phyloP scores from a whole-genome alignment of 2,113 vertebrate species.

The Apeltes quadracus region DNA sequence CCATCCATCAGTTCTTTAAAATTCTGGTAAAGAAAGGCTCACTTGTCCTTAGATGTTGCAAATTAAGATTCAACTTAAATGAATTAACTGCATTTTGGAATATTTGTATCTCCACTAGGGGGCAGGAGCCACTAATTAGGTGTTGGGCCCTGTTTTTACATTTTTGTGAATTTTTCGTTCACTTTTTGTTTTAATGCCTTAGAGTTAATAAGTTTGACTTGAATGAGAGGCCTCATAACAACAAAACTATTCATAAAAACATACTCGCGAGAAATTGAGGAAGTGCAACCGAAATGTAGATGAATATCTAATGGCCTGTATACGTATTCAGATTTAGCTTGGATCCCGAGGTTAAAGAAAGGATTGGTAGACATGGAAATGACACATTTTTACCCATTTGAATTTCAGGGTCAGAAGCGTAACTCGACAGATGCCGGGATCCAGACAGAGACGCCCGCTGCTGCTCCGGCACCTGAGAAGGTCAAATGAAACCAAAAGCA shows the following conservation, averaged over 20 bases:
- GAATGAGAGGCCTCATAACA: background rate
- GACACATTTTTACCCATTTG: background rate
- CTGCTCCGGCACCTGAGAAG: slow-evolving; percentile 84
- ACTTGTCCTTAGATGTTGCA: background rate
- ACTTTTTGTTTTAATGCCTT: slow-evolving; percentile 1
- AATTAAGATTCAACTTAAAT: background rate
- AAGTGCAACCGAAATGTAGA: background rate
- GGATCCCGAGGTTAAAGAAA: background rate
- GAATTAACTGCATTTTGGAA: background rate
- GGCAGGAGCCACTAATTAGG: slow-evolving; percentile 56
- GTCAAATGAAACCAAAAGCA: slow-evolving; percentile 84
- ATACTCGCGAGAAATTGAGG: background rate
- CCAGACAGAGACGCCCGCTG: slow-evolving; percentile 88
- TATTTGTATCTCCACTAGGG: slow-evolving; percentile 66
- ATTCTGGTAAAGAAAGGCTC: slow-evolving; percentile 81
- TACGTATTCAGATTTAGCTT: background rate
- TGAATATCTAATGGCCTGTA: background rate
- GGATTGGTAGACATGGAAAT: background rate
- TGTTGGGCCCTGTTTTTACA: background rate
- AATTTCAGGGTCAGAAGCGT: slow-evolving; percentile 88
- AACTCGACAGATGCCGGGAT: slow-evolving; percentile 87
- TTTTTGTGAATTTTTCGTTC: background rate
- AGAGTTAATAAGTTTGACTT: background rate
- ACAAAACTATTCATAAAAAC: no score
- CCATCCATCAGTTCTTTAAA: slow-evolving; percentile 92